These are phyloP conservation scores for Athene noctua DNA, from an alignment of 2,113 vertebrate species.

Conservation along the genomic window DNA sequence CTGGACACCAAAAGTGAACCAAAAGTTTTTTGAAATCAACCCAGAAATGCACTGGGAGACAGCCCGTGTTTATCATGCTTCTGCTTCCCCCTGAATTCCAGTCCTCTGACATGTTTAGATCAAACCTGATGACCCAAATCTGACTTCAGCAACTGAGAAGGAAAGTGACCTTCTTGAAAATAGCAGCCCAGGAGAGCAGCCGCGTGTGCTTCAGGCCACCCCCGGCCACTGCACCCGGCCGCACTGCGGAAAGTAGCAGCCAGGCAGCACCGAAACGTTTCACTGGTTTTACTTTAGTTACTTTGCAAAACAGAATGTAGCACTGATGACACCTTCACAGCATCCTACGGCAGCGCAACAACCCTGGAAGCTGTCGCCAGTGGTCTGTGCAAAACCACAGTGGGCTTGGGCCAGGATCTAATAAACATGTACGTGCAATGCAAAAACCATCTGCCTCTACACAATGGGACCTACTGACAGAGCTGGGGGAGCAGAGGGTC, in stretches of 20 bases:
- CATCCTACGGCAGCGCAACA: accelerated
- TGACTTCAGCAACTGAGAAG: not conserved
- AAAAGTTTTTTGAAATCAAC: not conserved
- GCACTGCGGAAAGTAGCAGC: not conserved
- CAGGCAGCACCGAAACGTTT: not conserved
- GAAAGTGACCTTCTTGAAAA: not conserved
- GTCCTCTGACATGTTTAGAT: not conserved
- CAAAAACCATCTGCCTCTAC: not conserved
- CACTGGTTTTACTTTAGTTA: not conserved
- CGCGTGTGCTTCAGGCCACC: accelerated
- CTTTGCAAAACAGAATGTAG: not conserved
- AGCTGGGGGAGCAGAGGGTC: not conserved
- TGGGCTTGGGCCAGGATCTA: not conserved
- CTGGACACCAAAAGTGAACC: not conserved
- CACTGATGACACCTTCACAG: not conserved
- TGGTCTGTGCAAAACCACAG: not conserved
- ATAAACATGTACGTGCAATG: not conserved
- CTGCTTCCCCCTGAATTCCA: not conserved
- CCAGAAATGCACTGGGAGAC: not conserved
- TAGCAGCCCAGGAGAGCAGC: not conserved
- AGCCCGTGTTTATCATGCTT: not conserved
- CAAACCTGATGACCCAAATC: conserved; percentile 40
- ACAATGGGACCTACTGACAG: accelerated
- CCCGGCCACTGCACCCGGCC: accelerated
- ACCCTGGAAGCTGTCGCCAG: not conserved